Evolutionary conservation across 2,797 vertebrate species (phyloP), one percentile per base, ranked within the genome.

Genomic region (Orientallactaga sibirica): DNA sequence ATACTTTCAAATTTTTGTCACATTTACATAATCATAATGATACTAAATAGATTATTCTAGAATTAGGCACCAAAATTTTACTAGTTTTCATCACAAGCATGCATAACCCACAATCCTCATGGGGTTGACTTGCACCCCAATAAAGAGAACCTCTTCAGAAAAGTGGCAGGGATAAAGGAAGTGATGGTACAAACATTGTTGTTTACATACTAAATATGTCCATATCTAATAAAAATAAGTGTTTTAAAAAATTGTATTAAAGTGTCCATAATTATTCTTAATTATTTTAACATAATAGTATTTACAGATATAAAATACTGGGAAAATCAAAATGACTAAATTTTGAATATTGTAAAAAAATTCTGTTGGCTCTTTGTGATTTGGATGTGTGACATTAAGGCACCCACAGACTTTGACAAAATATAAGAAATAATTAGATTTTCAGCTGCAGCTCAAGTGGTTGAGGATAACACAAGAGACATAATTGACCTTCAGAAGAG

Each of bases 381-480:
- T 79, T 48, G 79, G 41, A 86, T 6, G 15, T 77, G 41, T 94
- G 90, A 95, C 19, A 84, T 95, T 92, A 88, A 96, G 90, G 87
- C 86, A 55, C 22, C 29, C 43, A 48, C 11, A 80, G 76, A 70
- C 41, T 89, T 88, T 96, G 87, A 93, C 73, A 95, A 16, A 87
- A 78, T 92, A 61, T 95, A 93, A 96, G 96, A 88, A 58, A 94
- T 91, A 76, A 96, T 92, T 95, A 88, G 73, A 92, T 96, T 97
- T 91, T 78, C 27, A 92, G 80, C 73, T 94, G 41, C 20, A 90
- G 74, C 76, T 91, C 73, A 41, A 62, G 86, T 90, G 71, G 41
- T 74, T 95, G 68, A 78, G 61, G 93, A 93, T 93, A 94, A 92
- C 86, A 92, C 52, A 88, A 92, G 79, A 93, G 58, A 73, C 61